These are phyloP conservation scores for Lasioglossum morio DNA, from an alignment of 2,888 invertebrate species.

Conservation along the genomic window DNA sequence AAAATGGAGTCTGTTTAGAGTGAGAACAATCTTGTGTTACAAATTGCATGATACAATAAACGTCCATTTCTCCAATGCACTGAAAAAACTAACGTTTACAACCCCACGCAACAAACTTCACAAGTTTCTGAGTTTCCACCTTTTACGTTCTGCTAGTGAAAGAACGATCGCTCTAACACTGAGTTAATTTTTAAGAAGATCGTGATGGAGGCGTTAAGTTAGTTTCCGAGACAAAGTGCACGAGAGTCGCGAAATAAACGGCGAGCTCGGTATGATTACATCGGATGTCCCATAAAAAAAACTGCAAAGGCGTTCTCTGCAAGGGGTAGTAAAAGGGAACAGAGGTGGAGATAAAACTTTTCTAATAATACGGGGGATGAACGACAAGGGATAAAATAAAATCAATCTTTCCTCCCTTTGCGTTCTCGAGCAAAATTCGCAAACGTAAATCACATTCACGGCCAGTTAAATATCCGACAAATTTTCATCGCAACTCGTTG, in stretches of 20 bases:
- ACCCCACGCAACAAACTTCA: background rate
- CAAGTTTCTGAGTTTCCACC: background rate
- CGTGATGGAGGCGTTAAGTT: background rate
- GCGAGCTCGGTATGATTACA: background rate
- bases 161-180: background rate
- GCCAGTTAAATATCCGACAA: slow-evolving; percentile 7
- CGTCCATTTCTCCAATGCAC: background rate
- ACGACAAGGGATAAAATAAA: background rate
- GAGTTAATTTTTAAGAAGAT: slow-evolving; percentile 2
- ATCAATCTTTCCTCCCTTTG: background rate
- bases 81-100: background rate
- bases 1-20: background rate
- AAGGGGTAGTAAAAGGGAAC: background rate
- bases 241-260: background rate
- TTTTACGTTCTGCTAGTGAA: background rate
- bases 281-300: slow-evolving; percentile 2
- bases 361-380: slow-evolving; percentile 10
- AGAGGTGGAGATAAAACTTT: background rate
- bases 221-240: background rate
- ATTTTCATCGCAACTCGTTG: background rate
- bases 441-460: background rate
- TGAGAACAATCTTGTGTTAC: background rate
- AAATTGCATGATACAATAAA: background rate
- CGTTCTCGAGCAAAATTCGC: background rate
- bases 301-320: background rate